Evolutionary conservation across 2,113 vertebrate genomes (phyloP), one percentile per base, ranked within the genome.

Genomic region (Pristiophorus japonicus): DNA sequence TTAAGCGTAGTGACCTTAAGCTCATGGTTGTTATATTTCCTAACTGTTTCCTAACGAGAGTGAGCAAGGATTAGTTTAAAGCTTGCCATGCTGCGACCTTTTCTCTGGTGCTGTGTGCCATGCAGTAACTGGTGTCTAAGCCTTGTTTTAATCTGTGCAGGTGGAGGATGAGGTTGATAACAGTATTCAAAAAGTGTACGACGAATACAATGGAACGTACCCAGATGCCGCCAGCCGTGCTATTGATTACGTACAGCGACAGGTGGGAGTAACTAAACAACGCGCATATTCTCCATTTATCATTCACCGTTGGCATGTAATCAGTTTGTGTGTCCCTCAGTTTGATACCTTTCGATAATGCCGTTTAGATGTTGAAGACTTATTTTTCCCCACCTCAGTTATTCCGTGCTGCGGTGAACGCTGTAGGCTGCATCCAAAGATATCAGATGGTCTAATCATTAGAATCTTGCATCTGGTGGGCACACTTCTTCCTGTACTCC

Each of bases 191-290:
- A 99, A 99, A 96, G 99, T 99, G 0, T 99, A 99, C 96, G 98
- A 99, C 42, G 97, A 98, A 75, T 99, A 99, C 97, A 99, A 99
- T 0, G 98, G 99, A 85, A 98, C 98, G 78, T 98, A 98, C 96
- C 97, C 98, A 0, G 99, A 99, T 45, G 99, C 99, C 70, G 98
- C 99, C 27, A 99, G 99, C 96, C 98, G 99, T 4, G 99, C 99
- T 24, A 99, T 99, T 96, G 99, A 99, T 97, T 99, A 99, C 88
- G 98, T 99, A 96, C 99, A 99, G 97, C 98, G 98, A 96, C 99
- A 99, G 99, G 99, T 99, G 96, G 98, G 98, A 63, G 45, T 94
- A 51, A 47, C 12, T 95, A 24, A 10, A n/a, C 24, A 95, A 66
- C 34, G 55, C 14, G 11, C 22, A n/a, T 14, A 11, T 38, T 24